Evolutionary conservation across 1,140 invertebrate species (phyloP), one percentile per base, ranked within the genome.

Genomic region (Trichomalopsis sarcophagae): DNA sequence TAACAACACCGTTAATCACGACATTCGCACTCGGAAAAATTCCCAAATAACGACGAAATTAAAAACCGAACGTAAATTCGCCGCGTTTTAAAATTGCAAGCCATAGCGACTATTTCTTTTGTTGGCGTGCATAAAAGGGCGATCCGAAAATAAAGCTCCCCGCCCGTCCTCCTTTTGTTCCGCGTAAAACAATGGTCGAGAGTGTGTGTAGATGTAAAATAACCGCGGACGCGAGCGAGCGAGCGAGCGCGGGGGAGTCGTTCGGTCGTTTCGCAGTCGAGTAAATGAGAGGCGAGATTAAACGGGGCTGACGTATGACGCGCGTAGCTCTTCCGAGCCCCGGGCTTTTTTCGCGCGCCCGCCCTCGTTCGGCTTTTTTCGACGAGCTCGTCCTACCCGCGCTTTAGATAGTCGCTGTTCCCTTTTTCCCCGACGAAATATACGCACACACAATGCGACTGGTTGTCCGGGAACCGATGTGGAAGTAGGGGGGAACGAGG

Each of bases 241-340:
- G 87, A 83, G 87, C 87, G 86, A 87, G 77, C 75, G 87, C 81
- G 73, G 86, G 87, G 84, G 87, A 82, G 85, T 86, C 86, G 87
- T 90, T 90, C 88, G 88, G 84, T 88, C 89, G 89, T 89, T 92
- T 90, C 88, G 86, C 89, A 91, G 86, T 87, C 88, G 89, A 89
- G 89, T 90, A 91, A 91, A 91, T 91, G 91, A 91, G 89, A 90
- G 87, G 87, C 88, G 89, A 91, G 91, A 92, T 91, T 92, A 92
- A 92, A 90, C 91, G 84, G 86, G 90, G 88, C 81, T 92, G 89
- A 92, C 89, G 89, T 90, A 91, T 87, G 89, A 87, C 88, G 85
- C 87, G 88, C 82, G 88, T 88, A 84, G 77, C 81, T 85, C 87
- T 80, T 82, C 81, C 84, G 77, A 55, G 17, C 36, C 81, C 77